Conservation (phyloP, 2,888 invertebrate species). For the Anorthoa munda region DNA sequence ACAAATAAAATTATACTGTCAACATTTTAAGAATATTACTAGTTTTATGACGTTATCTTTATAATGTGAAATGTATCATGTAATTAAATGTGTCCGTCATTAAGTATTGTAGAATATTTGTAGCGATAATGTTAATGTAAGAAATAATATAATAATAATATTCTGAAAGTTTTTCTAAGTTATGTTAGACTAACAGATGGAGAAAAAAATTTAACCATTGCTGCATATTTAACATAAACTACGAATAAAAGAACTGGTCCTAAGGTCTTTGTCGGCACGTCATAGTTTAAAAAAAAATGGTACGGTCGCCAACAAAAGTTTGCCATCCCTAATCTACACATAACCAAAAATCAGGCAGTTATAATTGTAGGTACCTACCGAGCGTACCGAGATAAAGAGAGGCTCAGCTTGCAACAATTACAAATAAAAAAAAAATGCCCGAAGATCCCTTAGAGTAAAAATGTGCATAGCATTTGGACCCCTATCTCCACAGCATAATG, state of each 20-base stretch:
- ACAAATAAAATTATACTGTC: slow-evolving; percentile 4
- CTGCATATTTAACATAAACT: too few relatives aligned
- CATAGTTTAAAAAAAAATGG: not conserved
- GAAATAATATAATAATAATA: not conserved
- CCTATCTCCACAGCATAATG: too few relatives aligned
- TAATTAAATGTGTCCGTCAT: too few relatives aligned
- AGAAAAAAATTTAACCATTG: too few relatives aligned
- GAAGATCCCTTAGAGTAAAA: not conserved
- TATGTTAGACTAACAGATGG: too few relatives aligned
- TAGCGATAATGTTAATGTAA: slow-evolving; percentile 10
- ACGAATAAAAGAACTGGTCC: too few relatives aligned
- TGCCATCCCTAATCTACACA: too few relatives aligned
- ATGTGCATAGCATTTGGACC: too few relatives aligned
- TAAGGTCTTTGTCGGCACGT: not conserved
- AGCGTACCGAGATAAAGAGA: not conserved
- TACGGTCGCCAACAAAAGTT: too few relatives aligned
- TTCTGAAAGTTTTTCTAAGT: not conserved
- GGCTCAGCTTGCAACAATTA: not conserved
- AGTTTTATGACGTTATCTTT: slow-evolving; percentile 2
- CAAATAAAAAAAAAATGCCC: not conserved
- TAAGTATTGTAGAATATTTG: slow-evolving; percentile 14
- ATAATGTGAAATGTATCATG: too few relatives aligned
- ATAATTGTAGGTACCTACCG: not conserved
- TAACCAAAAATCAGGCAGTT: not conserved
- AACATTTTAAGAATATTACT: not conserved